Percentiles rank a stretch among this genome's conserved stretches.
phyloP scores from a whole-genome alignment of 2,113 vertebrate species.

The Trinectes maculatus region DNA sequence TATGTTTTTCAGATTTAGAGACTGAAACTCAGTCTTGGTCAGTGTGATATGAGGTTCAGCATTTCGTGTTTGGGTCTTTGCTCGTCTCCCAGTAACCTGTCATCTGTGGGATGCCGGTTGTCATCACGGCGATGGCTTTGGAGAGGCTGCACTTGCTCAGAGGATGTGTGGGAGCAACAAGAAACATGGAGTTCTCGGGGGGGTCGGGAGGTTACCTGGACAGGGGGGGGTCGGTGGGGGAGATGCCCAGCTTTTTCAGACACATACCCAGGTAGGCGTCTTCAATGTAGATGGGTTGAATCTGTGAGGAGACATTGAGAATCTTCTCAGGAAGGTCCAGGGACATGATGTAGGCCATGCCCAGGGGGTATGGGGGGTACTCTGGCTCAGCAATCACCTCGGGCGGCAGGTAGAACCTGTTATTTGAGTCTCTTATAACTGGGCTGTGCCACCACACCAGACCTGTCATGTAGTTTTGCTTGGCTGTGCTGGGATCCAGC shows the following conservation, averaged over 20 bases:
- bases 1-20: too few species aligned
- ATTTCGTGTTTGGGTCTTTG: slow-evolving; percentile 17
- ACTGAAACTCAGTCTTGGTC: not conserved
- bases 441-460: slow-evolving; percentile 90
- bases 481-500: slow-evolving; percentile 79
- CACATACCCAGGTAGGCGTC: slow-evolving; percentile 84
- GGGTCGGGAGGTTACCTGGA: too few species aligned
- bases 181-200: slow-evolving; percentile 21
- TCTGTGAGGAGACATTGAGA: slow-evolving; percentile 83
- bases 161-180: slow-evolving; percentile 21
- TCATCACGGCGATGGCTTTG: slow-evolving; percentile 52
- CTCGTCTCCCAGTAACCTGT: slow-evolving; percentile 52
- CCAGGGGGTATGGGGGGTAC: slow-evolving; percentile 94
- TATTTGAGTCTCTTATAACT: slow-evolving; percentile 86
- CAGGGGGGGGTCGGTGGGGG: slow-evolving; percentile 50
- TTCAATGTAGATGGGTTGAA: slow-evolving; percentile 89
- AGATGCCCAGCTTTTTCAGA: slow-evolving; percentile 61
- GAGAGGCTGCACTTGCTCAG: slow-evolving; percentile 67
- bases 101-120: slow-evolving; percentile 36
- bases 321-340: slow-evolving; percentile 90
- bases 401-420: slow-evolving; percentile 89
- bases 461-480: slow-evolving; percentile 88
- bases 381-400: slow-evolving; percentile 85
- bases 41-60: not conserved
- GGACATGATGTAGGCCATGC: slow-evolving; percentile 92